phyloP scores from a whole-genome alignment of 2,797 vertebrate species.

The Sebastes cheni region DNA sequence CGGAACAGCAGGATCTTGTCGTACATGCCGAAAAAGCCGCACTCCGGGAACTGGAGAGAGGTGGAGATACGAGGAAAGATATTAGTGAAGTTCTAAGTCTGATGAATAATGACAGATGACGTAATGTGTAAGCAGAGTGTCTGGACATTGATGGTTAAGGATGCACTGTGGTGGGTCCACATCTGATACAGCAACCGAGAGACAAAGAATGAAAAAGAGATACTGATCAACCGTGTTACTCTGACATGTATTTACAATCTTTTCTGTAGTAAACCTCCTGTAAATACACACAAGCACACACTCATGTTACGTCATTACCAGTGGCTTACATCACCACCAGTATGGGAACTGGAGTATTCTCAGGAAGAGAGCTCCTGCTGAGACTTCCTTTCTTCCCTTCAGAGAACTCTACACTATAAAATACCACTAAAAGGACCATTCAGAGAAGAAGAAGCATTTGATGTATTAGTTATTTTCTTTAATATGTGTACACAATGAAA shows the following conservation, averaged over 20 bases:
- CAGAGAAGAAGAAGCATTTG: background rate
- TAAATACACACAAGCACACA: background rate
- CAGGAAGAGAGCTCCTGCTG: conserved; percentile 35
- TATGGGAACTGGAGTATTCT: conserved; percentile 14
- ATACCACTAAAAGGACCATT: conserved; percentile 14
- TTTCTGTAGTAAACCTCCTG: background rate
- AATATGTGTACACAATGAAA: background rate
- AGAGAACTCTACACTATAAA: conserved; percentile 24
- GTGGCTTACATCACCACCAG: conserved; percentile 27
- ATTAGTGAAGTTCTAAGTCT: background rate
- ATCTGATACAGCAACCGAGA: background rate
- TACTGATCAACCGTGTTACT: conserved; percentile 22
- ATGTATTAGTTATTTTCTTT: background rate
- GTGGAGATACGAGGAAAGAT: background rate
- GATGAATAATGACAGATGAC: background rate
- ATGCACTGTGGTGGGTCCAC: background rate
- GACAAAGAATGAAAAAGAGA: background rate
- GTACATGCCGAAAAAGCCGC: conserved; percentile 98
- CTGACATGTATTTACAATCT: conserved; percentile 21
- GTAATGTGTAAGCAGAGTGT: background rate
- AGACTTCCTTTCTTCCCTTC: conserved; percentile 40
- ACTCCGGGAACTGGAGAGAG: conserved; percentile 87
- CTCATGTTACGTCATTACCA: background rate
- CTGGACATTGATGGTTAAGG: background rate
- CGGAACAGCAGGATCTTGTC: conserved; percentile 99